Percentiles rank a stretch among this genome's conserved stretches.
phyloP scores from a whole-genome alignment of 2,113 vertebrate genomes.

The Trichechus manatus region DNA sequence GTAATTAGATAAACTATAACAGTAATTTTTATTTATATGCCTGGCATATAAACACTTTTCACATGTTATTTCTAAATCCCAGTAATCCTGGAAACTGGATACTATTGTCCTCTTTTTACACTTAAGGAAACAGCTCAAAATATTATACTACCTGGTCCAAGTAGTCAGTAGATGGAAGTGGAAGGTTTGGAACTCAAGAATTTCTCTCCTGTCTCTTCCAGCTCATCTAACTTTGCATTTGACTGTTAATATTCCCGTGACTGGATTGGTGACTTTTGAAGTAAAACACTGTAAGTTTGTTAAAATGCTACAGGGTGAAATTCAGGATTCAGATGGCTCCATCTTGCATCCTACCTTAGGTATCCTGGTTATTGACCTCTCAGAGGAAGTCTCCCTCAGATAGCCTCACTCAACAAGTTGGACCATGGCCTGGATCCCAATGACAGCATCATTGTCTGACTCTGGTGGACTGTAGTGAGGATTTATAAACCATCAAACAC shows the following conservation, averaged over 20 bases:
- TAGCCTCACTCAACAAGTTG: not conserved
- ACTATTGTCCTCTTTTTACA: conserved; percentile 16
- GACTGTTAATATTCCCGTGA: not conserved
- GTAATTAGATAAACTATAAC: conserved; percentile 10
- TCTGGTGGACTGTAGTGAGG: not conserved
- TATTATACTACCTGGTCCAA: not conserved
- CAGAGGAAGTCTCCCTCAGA: not conserved
- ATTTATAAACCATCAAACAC: not conserved
- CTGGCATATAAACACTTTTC: not conserved
- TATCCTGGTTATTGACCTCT: not conserved
- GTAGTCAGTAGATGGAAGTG: not conserved
- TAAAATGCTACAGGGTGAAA: not conserved
- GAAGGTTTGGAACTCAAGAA: not conserved
- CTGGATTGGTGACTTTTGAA: not conserved
- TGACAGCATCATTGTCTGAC: not conserved
- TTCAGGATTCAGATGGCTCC: not conserved
- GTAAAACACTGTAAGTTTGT: not conserved
- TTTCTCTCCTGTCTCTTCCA: not conserved
- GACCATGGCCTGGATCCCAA: not conserved
- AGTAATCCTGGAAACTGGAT: not conserved
- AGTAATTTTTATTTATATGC: conserved; percentile 19
- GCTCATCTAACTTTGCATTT: not conserved
- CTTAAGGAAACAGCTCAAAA: not conserved
- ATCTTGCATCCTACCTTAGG: not conserved
- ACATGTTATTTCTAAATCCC: not conserved